Percentiles rank a stretch among this genome's conserved stretches.
Evolutionary conservation across 2,888 invertebrate species (phyloP).

Genomic region (Chironomus tentans): DNA sequence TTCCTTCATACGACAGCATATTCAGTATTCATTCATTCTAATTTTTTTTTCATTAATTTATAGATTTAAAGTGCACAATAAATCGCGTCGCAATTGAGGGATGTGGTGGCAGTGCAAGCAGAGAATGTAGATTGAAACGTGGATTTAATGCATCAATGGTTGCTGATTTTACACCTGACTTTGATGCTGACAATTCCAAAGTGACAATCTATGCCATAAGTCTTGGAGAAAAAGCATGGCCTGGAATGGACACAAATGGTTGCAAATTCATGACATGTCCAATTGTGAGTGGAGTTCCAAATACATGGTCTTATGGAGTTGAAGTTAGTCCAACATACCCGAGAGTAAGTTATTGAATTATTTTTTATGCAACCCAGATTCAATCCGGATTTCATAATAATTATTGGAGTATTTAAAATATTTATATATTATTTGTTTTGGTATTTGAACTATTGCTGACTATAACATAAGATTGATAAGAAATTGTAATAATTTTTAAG

Average conservation of each 20-base stretch:
- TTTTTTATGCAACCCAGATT: too few relatives aligned
- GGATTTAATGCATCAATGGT: constrained; percentile 43
- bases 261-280: constrained; percentile 42
- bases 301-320: constrained; percentile 39
- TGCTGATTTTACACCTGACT: constrained; percentile 44
- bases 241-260: constrained; percentile 41
- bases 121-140: constrained; percentile 30
- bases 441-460: too few relatives aligned
- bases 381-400: too few relatives aligned
- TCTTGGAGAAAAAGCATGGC: constrained; percentile 43
- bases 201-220: constrained; percentile 45
- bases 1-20: too few relatives aligned
- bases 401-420: too few relatives aligned
- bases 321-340: constrained; percentile 42
- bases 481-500: too few relatives aligned
- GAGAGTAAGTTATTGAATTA: constrained; percentile 36
- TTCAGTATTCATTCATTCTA: too few relatives aligned
- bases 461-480: too few relatives aligned
- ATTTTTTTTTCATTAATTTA: not conserved
- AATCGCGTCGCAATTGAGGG: constrained; percentile 48
- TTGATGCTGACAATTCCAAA: constrained; percentile 39
- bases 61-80: constrained; percentile 41
- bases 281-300: constrained; percentile 35
- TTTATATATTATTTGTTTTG: too few relatives aligned
- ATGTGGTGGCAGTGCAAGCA: constrained; percentile 48